Conservation (phyloP, 1,140 invertebrate genomes). For the Heliothis subflexa region DNA sequence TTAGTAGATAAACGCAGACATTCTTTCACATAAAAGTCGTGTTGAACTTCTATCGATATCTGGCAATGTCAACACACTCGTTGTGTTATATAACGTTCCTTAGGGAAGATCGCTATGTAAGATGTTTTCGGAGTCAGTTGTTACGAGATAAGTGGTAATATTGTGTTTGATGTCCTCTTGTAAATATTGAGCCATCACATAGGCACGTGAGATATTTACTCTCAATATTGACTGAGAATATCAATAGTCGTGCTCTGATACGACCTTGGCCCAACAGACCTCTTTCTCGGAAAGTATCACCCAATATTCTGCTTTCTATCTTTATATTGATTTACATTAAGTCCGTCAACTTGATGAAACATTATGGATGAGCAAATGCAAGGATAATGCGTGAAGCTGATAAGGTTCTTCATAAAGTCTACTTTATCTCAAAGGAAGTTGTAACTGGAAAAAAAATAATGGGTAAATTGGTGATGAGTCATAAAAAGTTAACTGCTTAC, state of each 20-base stretch:
- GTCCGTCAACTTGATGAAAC: neutral
- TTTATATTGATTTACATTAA: constrained; percentile 7
- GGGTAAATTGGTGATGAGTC: neutral
- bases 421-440: neutral
- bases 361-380: neutral
- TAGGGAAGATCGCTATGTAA: constrained; percentile 66
- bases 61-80: constrained; percentile 63
- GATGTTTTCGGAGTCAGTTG: constrained; percentile 76
- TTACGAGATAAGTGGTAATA: constrained; percentile 84
- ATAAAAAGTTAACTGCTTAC: constrained; percentile 13
- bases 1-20: constrained; percentile 58
- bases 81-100: constrained; percentile 63
- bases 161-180: constrained; percentile 77
- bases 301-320: constrained; percentile 20
- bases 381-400: neutral
- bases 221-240: constrained; percentile 80
- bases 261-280: constrained; percentile 59
- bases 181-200: constrained; percentile 80
- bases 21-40: constrained; percentile 63
- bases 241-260: constrained; percentile 70
- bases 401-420: neutral
- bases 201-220: constrained; percentile 82
- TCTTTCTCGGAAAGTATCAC: constrained; percentile 55
- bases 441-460: neutral
- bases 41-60: constrained; percentile 66